A percentile compares a stretch with the other conserved stretches of the same genome.
phyloP scores from a whole-genome alignment of 2,113 vertebrate genomes.

The Antennarius striatus region DNA sequence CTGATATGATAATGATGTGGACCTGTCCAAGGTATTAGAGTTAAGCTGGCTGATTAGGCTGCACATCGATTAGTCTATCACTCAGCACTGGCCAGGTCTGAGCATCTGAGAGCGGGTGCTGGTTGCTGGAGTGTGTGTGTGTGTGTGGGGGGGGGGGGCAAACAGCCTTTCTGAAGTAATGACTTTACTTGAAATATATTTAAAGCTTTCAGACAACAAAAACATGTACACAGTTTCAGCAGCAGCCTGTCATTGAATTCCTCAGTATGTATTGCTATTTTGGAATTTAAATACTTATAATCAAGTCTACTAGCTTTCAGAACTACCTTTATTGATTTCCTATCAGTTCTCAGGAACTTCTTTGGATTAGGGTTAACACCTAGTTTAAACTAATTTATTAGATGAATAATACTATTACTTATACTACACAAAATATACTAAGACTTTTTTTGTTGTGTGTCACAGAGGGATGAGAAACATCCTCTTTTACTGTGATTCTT shows the following conservation, averaged over 20 bases:
- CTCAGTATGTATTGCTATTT: neutral
- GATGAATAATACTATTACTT: too few species aligned
- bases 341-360: too few species aligned
- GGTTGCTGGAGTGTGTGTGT: too few species aligned
- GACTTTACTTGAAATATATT: slow-evolving; percentile 25
- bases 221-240: neutral
- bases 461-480: too few species aligned
- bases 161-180: slow-evolving; percentile 43
- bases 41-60: slow-evolving; percentile 82
- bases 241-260: neutral
- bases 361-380: too few species aligned
- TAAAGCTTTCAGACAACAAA: slow-evolving; percentile 1
- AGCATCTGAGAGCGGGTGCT: neutral
- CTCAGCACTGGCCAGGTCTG: slow-evolving; percentile 66
- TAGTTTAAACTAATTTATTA: too few species aligned
- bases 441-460: too few species aligned
- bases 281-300: too few species aligned
- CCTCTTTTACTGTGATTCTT: too few species aligned
- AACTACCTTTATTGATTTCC: too few species aligned
- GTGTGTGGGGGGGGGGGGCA: neutral
- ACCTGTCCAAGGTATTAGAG: slow-evolving; percentile 81
- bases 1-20: slow-evolving; percentile 85
- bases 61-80: slow-evolving; percentile 80
- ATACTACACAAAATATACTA: too few species aligned
- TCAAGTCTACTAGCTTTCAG: too few species aligned